These are phyloP conservation scores for Daubentonia madagascariensis DNA, from an alignment of 2,113 vertebrate genomes.

Conservation along the genomic window DNA sequence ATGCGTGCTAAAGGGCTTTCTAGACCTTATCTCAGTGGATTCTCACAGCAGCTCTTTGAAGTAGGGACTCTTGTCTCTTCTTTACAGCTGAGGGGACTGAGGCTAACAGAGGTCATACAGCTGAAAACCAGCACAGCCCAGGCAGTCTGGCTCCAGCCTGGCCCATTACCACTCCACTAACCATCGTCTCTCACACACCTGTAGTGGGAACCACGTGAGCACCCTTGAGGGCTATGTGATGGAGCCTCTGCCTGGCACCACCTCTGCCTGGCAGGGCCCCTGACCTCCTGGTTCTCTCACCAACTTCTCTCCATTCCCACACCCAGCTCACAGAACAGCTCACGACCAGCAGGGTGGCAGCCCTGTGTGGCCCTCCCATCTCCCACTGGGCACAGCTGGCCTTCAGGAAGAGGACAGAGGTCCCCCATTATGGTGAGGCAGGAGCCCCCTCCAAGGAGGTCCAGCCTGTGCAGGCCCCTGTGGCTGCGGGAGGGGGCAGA, in stretches of 20 bases:
- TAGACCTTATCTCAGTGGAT: background rate
- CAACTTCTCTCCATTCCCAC: background rate
- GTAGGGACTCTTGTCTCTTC: background rate
- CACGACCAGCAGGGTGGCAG: background rate
- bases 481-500: background rate
- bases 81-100: background rate
- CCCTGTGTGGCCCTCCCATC: background rate
- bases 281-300: background rate
- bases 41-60: background rate
- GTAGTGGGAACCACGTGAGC: background rate
- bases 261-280: background rate
- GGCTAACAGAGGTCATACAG: background rate
- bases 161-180: rapidly evolving
- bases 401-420: background rate
- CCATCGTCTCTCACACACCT: background rate
- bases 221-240: rapidly evolving
- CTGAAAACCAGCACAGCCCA: background rate
- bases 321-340: background rate
- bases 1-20: background rate
- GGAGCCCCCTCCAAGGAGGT: background rate
- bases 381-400: background rate
- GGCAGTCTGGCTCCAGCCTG: background rate
- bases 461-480: too few relatives aligned
- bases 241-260: rapidly evolving
- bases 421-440: background rate